Base-by-base conservation (phyloP, 2,888 invertebrate species). In the Bembecia ichneumoniformis region DNA sequence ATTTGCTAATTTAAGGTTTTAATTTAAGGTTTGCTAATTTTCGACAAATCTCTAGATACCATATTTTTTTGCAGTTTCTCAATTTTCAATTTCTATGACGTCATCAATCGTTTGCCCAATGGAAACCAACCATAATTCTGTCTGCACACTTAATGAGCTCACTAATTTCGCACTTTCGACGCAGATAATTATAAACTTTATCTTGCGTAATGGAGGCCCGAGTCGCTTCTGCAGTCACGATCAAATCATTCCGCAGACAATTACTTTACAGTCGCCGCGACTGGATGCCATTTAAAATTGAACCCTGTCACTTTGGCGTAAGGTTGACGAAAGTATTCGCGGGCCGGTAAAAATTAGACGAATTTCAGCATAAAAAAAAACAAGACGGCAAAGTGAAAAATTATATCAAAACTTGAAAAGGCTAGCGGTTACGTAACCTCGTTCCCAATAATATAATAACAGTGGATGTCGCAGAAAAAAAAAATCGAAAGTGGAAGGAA, bases 391-490 rank as follows among this genome's bases (percentile, higher is more conserved):
- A 51, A 78, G 74, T 74, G 72, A 79, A 84, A 84, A 86, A 86
- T 86, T 78, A 84, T 86, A 86, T 84, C 83, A 86, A 86, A 84
- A 81, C 80, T 78, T 72, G 73, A 77, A 77, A 82, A 73, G 71
- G 70, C 55, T 82, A 73, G 71, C 71, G 56, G 75, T 86, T 86
- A 76, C 80, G 61, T 75, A 86, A 86, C 86, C 86, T 86, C 83
- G 86, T 77, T 65, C 84, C 68, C 78, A 78, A 84, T 51, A 28
- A 28, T 84, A 80, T 72, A 73, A 81, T 82, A 79, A 83, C 80
- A 61, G 65, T 65, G 71, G 83, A 80, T 82, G 84, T 82, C 82
- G 78, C 82, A 70, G 74, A 79, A 82, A 81, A 82, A 76, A 84
- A 83, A 40, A 28, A 28, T 28, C 40, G 40, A 40, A 40, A 40